These are phyloP conservation scores for Festucalex cinctus DNA, from an alignment of 2,113 vertebrate species.

Conservation along the genomic window DNA sequence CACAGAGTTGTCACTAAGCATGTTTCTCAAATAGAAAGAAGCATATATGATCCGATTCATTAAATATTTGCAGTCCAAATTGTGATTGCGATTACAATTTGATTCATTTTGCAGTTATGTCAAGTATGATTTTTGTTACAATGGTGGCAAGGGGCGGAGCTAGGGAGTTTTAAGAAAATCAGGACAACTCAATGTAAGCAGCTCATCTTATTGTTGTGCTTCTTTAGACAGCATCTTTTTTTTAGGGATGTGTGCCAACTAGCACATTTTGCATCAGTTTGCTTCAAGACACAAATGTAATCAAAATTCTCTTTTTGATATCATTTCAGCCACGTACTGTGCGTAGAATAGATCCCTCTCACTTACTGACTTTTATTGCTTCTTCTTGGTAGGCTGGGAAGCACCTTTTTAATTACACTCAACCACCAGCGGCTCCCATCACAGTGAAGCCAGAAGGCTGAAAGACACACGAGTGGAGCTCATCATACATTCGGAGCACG, in stretches of 20 bases:
- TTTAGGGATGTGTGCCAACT: not conserved
- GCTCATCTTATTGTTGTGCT: no score
- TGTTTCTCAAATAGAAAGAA: no score
- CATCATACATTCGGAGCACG: constrained; percentile 63
- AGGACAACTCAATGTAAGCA: no score
- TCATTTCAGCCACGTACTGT: not conserved
- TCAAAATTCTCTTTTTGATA: constrained; percentile 16
- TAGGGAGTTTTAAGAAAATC: no score
- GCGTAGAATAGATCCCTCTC: not conserved
- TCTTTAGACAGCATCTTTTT: no score
- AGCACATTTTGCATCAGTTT: not conserved
- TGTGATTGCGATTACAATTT: no score
- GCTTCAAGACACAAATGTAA: not conserved
- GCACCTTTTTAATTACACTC: not conserved
- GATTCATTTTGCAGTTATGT: no score
- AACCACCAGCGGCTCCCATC: not conserved
- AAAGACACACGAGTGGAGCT: constrained; percentile 41
- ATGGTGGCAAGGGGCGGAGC: no score
- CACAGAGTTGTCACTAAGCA: no score
- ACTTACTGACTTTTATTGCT: not conserved
- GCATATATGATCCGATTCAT: no score
- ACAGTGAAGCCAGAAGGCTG: constrained; percentile 29
- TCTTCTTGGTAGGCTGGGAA: not conserved
- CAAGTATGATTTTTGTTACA: no score
- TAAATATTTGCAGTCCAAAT: no score